Evolutionary conservation across 2,888 invertebrate genomes (phyloP), one percentile per base, ranked within the genome.

Genomic region (Scaeva pyrastri): DNA sequence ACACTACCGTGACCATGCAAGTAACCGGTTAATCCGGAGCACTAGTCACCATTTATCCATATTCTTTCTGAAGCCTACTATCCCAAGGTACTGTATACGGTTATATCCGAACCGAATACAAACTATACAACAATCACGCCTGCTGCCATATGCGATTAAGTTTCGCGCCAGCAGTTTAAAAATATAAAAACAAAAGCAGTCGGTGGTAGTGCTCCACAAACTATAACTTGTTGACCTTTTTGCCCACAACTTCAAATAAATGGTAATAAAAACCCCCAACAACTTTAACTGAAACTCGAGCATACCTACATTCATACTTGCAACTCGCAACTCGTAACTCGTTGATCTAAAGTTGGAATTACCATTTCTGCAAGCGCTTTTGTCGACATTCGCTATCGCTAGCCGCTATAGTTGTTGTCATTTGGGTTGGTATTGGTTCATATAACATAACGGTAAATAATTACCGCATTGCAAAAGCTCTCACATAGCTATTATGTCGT

Each of bases 11-110:
- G 82, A 82, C 82, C 86, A 82, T 86, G 82, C 74, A 70, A 74
- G 77, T 74, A 86, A 86, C 86, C 86, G 86, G 86, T 86, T 86
- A 74, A 86, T 86, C 77, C 71, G 71, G 86, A 86, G 82, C 82
- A 81, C 82, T 74, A 76, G 76, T 86, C 73, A 77, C 81, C 73
- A 74, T 21, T 68, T 68, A 68, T 39, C 50, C 48, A 12, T n/a
- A n/a, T n/a, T n/a, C 52, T 50, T 43, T 3, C 73, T 76, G n/a
- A n/a, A n/a, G 60, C 66, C 81, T 60, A 21, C 60, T 31, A 31
- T 31, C 31, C 31, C n/a, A n/a, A n/a, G n/a, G 31, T 7, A 31
- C 8, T 31, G 31, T 31, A 31, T 8, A 31, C 8, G 8, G 3
- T 26, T 5, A 1, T 31, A 31, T 5, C n/a, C n/a, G n/a, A n/a